phyloP scores from a whole-genome alignment of 2,888 invertebrate genomes.

The Callyntrura sp. region DNA sequence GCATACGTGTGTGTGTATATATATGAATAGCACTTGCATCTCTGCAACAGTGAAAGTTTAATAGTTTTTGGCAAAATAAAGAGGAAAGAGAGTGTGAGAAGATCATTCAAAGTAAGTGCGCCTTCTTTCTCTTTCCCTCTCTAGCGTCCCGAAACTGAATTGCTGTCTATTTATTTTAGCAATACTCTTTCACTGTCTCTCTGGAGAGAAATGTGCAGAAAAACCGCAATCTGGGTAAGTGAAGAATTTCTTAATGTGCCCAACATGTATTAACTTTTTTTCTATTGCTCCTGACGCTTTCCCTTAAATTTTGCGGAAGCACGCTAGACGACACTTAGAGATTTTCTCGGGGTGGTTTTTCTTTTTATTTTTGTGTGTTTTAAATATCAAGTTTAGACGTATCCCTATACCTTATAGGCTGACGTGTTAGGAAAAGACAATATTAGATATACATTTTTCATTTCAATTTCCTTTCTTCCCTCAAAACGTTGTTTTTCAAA shows the following conservation, averaged over 20 bases:
- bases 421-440: background rate
- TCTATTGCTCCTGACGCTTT: slow-evolving; percentile 25
- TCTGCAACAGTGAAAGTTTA: background rate
- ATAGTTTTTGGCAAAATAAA: background rate
- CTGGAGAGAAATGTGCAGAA: slow-evolving; percentile 45
- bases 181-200: background rate
- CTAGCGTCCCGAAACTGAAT: background rate
- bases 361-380: background rate
- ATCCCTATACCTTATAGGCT: no score
- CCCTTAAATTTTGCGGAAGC: slow-evolving; percentile 36
- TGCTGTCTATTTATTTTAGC: slow-evolving; percentile 48
- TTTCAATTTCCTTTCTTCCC: background rate
- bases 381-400: no score
- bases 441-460: background rate
- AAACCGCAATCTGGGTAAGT: slow-evolving; percentile 54
- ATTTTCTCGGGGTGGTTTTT: background rate
- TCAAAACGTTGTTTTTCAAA: slow-evolving; percentile 3
- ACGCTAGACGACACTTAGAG: slow-evolving; percentile 38
- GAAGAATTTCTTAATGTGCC: slow-evolving; percentile 29
- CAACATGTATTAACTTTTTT: slow-evolving; percentile 26
- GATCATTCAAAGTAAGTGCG: slow-evolving; percentile 13
- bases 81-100: slow-evolving; percentile 7
- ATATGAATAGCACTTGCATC: no score
- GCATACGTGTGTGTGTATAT: no score
- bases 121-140: no score